Evolutionary conservation across 2,797 vertebrate genomes (phyloP).

Genomic region (Tragelaphus eurycerus): DNA sequence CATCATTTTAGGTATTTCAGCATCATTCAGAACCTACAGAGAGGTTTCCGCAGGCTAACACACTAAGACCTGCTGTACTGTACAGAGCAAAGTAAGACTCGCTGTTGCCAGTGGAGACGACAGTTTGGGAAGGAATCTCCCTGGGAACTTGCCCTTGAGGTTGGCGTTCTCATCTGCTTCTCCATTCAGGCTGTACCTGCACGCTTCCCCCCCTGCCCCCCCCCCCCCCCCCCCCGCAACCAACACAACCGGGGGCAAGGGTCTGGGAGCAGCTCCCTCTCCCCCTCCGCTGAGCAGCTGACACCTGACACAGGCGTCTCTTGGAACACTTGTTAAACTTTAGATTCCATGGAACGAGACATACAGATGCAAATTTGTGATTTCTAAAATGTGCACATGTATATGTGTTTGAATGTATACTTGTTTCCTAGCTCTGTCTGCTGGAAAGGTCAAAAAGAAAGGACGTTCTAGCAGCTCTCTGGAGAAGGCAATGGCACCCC

Average conservation of each 20-base stretch:
- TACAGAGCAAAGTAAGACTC: neutral
- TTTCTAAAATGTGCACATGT: neutral
- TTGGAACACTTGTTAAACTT: neutral
- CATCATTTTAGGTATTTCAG: accelerated
- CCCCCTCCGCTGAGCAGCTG: neutral
- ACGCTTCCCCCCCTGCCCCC: too few relatives aligned
- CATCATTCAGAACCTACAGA: accelerated
- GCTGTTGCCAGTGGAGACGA: accelerated
- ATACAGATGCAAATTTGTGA: neutral
- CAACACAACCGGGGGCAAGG: neutral
- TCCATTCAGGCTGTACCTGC: neutral
- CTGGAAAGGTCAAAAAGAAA: neutral
- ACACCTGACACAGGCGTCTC: too few relatives aligned
- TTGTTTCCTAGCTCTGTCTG: neutral
- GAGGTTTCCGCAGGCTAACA: accelerated
- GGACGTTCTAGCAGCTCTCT: neutral
- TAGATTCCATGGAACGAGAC: neutral
- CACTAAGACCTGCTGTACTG: accelerated
- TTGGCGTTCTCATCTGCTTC: neutral
- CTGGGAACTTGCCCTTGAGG: neutral
- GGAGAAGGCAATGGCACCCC: too few relatives aligned
- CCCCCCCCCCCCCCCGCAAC: too few relatives aligned
- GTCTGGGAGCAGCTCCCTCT: neutral
- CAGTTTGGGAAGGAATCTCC: neutral
- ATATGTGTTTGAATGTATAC: too few relatives aligned